phyloP scores from a whole-genome alignment of 2,888 invertebrate genomes.

The Mythimna loreyi region DNA sequence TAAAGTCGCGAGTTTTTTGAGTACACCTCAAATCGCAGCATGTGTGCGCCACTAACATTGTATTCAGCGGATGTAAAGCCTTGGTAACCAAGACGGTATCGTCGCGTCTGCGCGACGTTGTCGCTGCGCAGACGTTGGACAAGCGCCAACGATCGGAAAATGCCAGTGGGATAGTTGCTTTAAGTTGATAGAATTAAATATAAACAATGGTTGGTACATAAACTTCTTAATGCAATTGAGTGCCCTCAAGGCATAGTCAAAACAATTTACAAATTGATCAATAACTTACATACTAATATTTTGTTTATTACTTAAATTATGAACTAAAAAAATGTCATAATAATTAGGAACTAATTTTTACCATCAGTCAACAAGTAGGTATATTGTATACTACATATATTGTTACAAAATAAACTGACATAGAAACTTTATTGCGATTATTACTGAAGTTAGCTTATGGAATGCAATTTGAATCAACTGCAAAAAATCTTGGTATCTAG shows the following conservation, averaged over 20 bases:
- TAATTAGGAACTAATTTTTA: constrained; percentile 28
- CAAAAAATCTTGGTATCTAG: not conserved
- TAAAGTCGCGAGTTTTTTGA: too few species aligned
- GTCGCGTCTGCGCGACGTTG: not conserved
- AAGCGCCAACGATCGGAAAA: not conserved
- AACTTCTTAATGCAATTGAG: constrained; percentile 28
- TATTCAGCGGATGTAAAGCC: too few species aligned
- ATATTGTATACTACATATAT: too few species aligned
- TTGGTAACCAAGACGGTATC: too few species aligned
- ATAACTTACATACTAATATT: constrained; percentile 28
- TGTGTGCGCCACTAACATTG: not conserved
- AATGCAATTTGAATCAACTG: not conserved
- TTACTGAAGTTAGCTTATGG: too few species aligned
- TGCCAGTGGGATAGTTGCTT: not conserved
- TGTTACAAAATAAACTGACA: constrained; percentile 11
- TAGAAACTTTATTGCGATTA: constrained; percentile 1
- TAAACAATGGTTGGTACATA: constrained; percentile 24
- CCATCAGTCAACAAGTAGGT: constrained; percentile 7
- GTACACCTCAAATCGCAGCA: too few species aligned
- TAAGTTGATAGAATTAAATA: constrained; percentile 1
- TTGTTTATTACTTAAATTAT: constrained; percentile 10
- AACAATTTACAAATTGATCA: constrained; percentile 22
- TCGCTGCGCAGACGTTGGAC: not conserved
- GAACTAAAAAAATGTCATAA: constrained; percentile 28
- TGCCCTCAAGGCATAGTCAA: constrained; percentile 15